These are phyloP conservation scores for Paracyclopina nana DNA, from an alignment of 1,140 invertebrate species.

Conservation along the genomic window DNA sequence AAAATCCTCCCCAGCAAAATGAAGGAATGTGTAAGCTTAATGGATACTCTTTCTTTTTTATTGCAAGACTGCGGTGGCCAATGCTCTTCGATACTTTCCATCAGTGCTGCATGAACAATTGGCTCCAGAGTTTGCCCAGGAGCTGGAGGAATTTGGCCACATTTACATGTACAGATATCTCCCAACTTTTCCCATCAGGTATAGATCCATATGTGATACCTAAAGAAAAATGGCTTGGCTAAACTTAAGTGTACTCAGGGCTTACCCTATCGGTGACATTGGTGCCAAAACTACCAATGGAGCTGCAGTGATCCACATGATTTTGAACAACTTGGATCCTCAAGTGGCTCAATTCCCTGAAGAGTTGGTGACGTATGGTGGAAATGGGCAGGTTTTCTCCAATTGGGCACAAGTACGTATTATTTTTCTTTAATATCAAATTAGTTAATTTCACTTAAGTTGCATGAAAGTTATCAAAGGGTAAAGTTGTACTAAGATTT, in stretches of 20 bases:
- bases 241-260: background rate
- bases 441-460: too few species aligned
- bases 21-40: background rate
- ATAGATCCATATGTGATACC: background rate
- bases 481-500: too few species aligned
- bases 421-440: too few species aligned
- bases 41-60: slow-evolving; percentile 7
- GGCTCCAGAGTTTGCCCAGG: slow-evolving; percentile 36
- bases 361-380: slow-evolving; percentile 41
- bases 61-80: too few species aligned
- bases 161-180: slow-evolving; percentile 48
- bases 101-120: slow-evolving; percentile 29
- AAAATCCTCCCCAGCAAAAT: background rate
- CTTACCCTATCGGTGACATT: slow-evolving; percentile 33
- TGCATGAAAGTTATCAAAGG: too few species aligned
- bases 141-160: slow-evolving; percentile 38
- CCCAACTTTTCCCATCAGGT: slow-evolving; percentile 34
- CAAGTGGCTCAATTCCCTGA: slow-evolving; percentile 28
- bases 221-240: background rate
- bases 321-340: slow-evolving; percentile 43
- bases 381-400: slow-evolving; percentile 46
- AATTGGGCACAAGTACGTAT: slow-evolving; percentile 42
- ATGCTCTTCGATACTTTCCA: slow-evolving; percentile 44
- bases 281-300: slow-evolving; percentile 31
- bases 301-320: slow-evolving; percentile 44